Evolutionary conservation across 2,888 invertebrate species (phyloP), one percentile per base, ranked within the genome.

Genomic region (Congeria kusceri): DNA sequence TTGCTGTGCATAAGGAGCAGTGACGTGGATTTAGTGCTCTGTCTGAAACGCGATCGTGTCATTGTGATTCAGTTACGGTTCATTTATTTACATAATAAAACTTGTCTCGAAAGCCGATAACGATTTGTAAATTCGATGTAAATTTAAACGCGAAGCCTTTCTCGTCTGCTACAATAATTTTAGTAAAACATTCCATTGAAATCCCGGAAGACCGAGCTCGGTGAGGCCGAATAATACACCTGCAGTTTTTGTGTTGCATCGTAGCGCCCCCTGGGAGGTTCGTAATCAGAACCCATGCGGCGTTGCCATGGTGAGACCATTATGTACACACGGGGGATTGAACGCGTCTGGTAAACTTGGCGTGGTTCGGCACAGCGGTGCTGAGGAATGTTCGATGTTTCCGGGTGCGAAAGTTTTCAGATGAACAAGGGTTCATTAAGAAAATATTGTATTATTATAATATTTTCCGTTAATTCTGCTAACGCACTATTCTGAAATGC

Each of bases 261-360:
- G 32, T 11, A 32, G 32, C 32, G 4, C 32, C 64, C 82, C 84
- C 83, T 84, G 80, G 71, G 83, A 58, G 73, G 28, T 29, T 20
- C 62, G 64, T 83, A 78, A 76, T 81, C 84, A 77, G 74, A 81
- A 68, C 81, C 72, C 82, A 62, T 53, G 78, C 74, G 61, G 82
- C 39, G 82, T 82, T 71, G 53, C 76, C 76, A 82, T 82, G 78
- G 78, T 63, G 71, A 82, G 70, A n/a, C 64, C 68, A 73, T 77
- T 78, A 80, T 57, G n/a, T 20, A 39, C 25, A 15, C 58, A 53
- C 80, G 56, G 80, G 79, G 80, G 80, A 75, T 47, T 69, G 23
- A 32, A 53, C 18, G 29, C 56, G 27, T 7, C 18, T 58, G 63
- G 44, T 58, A 44, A 56, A 71, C 44, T 44, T 44, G 64, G 49